Evolutionary conservation across 2,888 invertebrate genomes (phyloP).

Genomic region (Agrotis exclamationis): DNA sequence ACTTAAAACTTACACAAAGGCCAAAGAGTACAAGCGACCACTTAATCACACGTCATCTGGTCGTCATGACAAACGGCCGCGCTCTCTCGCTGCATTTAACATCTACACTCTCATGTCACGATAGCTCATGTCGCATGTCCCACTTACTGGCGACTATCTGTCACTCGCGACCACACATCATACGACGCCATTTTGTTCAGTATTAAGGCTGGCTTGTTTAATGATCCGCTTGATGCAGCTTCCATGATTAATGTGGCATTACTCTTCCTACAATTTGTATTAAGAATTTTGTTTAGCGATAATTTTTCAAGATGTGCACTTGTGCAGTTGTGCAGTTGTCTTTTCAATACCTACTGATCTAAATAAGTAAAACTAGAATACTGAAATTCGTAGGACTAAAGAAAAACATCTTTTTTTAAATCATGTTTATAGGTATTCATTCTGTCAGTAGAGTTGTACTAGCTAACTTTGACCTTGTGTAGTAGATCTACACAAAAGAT

Average conservation of each 20-base stretch:
- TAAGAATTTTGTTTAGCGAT: too few species aligned
- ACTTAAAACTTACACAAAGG: neutral
- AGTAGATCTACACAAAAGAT: too few species aligned
- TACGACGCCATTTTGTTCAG: conserved; percentile 32
- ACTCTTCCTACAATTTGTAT: too few species aligned
- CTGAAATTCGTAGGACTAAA: too few species aligned
- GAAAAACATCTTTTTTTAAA: too few species aligned
- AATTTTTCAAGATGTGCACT: too few species aligned
- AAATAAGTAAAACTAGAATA: too few species aligned
- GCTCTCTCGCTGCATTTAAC: conserved; percentile 35
- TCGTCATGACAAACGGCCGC: conserved; percentile 6
- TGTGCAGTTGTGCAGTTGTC: too few species aligned
- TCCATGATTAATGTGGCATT: neutral
- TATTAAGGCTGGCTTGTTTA: conserved; percentile 23
- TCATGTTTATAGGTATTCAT: too few species aligned
- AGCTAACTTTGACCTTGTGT: too few species aligned
- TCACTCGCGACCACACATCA: conserved; percentile 41
- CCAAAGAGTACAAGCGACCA: neutral
- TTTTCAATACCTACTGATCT: too few species aligned
- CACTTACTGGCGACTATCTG: conserved; percentile 32
- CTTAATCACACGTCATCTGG: conserved; percentile 34
- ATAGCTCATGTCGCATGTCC: conserved; percentile 42
- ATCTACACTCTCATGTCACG: conserved; percentile 26
- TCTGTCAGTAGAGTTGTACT: too few species aligned
- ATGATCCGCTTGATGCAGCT: conserved; percentile 16